Evolutionary conservation across 2,888 invertebrate genomes (phyloP), one percentile per base, ranked within the genome.

Genomic region (Watsonalla cultraria): DNA sequence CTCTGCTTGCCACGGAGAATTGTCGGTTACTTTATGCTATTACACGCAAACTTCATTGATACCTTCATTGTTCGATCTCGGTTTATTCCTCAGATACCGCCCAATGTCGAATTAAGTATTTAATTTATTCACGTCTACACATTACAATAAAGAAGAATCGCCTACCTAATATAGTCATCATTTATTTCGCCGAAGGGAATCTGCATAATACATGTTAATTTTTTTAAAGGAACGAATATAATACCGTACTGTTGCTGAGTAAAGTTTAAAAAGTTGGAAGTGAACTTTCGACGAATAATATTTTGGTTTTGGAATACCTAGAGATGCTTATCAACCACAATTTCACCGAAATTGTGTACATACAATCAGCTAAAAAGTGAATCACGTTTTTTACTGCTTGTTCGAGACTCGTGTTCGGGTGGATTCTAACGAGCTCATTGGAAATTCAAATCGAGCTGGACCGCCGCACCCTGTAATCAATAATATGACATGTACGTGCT

Each of bases 401-500:
- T 82, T 77, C 77, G 74, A 73, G 70, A 68, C 70, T 73, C 74
- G 75, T 76, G 78, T 79, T 70, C 81, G 70, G 74, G 73, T 78
- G 74, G 77, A 78, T 80, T 86, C 80, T 90, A 90, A 89, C 89
- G 86, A 88, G 86, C 89, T 90, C 88, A 90, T 90, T 89, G 86
- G 88, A 84, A 90, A 88, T 90, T 90, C 90, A 90, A 90, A 90
- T 90, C 68, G 78, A 72, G 74, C 78, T 79, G 81, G 83, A 81
- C 84, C 79, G 78, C 77, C 82, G 82, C 83, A 78, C 86, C 80
- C 85, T 70, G 84, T 85, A 86, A 90, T 90, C 90, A 90, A 90
- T 90, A 89, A 89, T 88, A 90, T 88, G 87, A 89, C 84, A 86
- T 82, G 88, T 86, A 89, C 86, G 86, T 86, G 87, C 78, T 82